Conservation (phyloP, 2,113 vertebrate genomes). For the Colaptes auratus region DNA sequence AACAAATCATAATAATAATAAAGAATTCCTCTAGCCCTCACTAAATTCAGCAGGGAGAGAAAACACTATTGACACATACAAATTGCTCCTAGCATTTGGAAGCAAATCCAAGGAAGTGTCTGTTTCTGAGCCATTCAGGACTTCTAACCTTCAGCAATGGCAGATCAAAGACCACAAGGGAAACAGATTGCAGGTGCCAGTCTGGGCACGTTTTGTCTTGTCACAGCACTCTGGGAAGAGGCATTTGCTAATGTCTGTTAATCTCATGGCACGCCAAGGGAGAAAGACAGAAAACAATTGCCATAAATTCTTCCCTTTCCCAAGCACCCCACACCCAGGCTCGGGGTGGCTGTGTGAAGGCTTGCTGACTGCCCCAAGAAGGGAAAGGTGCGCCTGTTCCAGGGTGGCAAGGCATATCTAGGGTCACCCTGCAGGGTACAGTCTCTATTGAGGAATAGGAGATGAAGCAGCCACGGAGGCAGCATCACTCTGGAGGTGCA, state of each 20-base stretch:
- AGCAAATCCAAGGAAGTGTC: neutral
- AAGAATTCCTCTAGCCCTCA: neutral
- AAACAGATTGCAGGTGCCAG: conserved; percentile 56
- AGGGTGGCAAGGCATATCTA: rapidly evolving
- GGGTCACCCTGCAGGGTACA: neutral
- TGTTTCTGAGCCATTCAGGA: conserved; percentile 8
- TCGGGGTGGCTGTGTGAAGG: neutral
- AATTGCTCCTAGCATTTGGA: neutral
- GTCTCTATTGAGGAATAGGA: neutral
- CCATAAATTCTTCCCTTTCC: conserved; percentile 40
- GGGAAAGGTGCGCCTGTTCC: neutral
- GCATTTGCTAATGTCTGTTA: conserved; percentile 59
- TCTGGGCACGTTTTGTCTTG: conserved; percentile 55
- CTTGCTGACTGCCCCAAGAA: neutral
- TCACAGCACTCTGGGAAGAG: conserved; percentile 8
- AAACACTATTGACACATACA: neutral
- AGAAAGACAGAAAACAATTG: conserved; percentile 25
- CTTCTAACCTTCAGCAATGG: conserved; percentile 57
- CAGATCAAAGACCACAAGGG: conserved; percentile 50
- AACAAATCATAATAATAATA: neutral
- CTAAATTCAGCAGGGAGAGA: neutral
- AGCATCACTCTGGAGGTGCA: neutral
- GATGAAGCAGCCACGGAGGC: neutral
- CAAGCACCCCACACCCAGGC: conserved; percentile 5
- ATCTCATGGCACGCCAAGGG: conserved; percentile 48